These are phyloP conservation scores for Osmerus eperlanus DNA, from an alignment of 2,113 vertebrate genomes.

Conservation along the genomic window DNA sequence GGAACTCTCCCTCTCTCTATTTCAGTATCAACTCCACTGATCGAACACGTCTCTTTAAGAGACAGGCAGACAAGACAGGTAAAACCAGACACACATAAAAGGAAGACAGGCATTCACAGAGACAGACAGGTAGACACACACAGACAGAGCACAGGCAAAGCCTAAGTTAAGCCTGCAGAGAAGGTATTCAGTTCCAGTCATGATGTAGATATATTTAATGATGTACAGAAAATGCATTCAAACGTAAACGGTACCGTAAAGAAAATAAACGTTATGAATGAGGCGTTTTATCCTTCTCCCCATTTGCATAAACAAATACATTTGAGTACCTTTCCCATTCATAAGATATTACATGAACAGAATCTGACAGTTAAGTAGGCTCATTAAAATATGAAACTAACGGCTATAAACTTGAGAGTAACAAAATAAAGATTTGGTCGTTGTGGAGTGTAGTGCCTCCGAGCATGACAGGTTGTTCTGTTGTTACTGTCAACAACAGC, in stretches of 20 bases:
- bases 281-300: conserved; percentile 73
- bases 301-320: conserved; percentile 75
- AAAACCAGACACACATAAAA: no score
- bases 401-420: conserved; percentile 64
- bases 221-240: conserved; percentile 89
- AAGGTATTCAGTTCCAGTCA: conserved; percentile 28
- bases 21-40: no score
- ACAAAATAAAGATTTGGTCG: conserved; percentile 80
- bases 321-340: conserved; percentile 73
- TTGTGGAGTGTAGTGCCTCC: conserved; percentile 58
- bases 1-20: no score
- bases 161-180: no score
- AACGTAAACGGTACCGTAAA: conserved; percentile 84
- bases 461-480: conserved; percentile 50
- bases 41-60: no score
- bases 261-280: conserved; percentile 71
- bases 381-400: conserved; percentile 71
- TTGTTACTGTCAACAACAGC: conserved; percentile 49
- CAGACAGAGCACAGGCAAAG: no score
- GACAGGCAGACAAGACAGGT: no score
- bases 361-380: conserved; percentile 68
- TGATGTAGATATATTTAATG: conserved; percentile 87
- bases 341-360: conserved; percentile 67
- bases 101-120: no score
- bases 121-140: no score